Conservation (phyloP, 2,113 vertebrate species). For the Calypte anna region DNA sequence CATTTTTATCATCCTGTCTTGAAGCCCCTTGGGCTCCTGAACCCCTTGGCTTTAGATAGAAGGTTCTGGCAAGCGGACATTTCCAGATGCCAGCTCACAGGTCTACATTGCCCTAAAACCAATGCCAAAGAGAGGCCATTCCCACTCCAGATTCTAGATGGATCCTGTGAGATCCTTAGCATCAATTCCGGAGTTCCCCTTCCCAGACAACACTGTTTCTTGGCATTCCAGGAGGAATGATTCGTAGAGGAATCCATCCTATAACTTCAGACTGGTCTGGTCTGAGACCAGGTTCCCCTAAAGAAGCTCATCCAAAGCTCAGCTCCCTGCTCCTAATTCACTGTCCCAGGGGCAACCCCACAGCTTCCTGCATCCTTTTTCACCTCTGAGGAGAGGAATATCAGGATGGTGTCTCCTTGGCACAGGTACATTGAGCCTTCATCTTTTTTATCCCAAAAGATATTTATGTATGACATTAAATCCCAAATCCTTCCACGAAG, state of each 20-base stretch:
- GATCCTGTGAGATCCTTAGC: background rate
- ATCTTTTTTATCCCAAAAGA: background rate
- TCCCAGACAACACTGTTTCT: background rate
- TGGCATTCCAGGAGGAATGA: background rate
- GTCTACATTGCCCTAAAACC: background rate
- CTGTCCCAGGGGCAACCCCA: background rate
- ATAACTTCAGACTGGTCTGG: background rate
- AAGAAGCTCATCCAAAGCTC: background rate
- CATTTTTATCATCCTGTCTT: rapidly evolving
- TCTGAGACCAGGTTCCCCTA: background rate
- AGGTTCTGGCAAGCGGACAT: background rate
- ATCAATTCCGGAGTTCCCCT: background rate
- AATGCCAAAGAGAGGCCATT: background rate
- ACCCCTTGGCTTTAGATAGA: background rate
- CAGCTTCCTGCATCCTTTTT: background rate
- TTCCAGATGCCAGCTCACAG: background rate
- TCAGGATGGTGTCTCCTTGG: background rate
- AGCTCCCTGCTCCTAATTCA: background rate
- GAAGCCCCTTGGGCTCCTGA: background rate
- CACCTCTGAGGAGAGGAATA: background rate
- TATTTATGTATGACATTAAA: background rate
- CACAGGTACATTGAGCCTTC: background rate
- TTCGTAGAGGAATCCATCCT: background rate
- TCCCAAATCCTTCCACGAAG: background rate
- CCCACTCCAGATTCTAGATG: background rate